phyloP scores from a whole-genome alignment of 2,797 vertebrate genomes.

The Semotilus atromaculatus region DNA sequence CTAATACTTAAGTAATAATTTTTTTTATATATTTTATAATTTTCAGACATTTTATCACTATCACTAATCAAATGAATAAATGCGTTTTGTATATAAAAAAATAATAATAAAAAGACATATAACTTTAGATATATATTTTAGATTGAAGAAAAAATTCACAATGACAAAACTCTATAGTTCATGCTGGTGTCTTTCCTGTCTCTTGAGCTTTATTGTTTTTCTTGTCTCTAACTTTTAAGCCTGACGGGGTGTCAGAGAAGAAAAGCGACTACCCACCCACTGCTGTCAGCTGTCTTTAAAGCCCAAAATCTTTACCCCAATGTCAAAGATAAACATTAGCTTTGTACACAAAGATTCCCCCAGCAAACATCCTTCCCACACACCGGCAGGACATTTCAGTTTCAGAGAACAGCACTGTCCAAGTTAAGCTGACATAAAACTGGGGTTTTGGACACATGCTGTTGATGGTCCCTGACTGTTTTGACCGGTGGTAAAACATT shows the following conservation, averaged over 20 bases:
- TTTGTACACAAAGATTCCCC: constrained; percentile 6
- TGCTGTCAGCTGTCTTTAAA: constrained; percentile 35
- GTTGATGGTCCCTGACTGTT: constrained; percentile 74
- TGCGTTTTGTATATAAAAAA: no score
- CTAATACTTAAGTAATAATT: no score
- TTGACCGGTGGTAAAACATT: constrained; percentile 73
- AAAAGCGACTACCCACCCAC: constrained; percentile 5
- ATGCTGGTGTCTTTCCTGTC: background rate
- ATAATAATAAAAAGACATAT: background rate
- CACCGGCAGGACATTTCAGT: constrained; percentile 31
- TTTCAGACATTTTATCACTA: no score
- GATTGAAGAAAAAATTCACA: background rate
- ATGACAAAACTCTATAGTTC: background rate
- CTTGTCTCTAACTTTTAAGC: constrained; percentile 1
- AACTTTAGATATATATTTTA: background rate
- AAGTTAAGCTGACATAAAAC: constrained; percentile 70
- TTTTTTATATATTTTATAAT: no score
- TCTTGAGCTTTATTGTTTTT: constrained; percentile 21
- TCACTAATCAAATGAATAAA: no score
- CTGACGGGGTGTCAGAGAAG: background rate
- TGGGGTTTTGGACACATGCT: constrained; percentile 67
- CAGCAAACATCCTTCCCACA: background rate
- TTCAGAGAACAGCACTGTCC: constrained; percentile 38
- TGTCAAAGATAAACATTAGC: constrained; percentile 33
- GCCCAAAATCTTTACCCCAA: background rate